Conservation (phyloP, 2,797 vertebrate species). For the Enteromius treurensis region DNA sequence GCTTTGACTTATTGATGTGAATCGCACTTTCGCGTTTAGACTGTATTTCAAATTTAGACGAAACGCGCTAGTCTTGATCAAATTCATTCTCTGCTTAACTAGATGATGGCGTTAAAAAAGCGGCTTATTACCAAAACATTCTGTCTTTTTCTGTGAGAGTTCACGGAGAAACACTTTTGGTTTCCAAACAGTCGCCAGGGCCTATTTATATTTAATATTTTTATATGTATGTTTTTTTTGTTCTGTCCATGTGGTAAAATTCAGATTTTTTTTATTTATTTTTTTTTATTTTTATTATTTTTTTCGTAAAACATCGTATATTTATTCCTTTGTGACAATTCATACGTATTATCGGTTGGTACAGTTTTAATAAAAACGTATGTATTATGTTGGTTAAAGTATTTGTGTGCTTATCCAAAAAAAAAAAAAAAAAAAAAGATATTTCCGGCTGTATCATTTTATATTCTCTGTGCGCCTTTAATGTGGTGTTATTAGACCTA, state of each 20-base stretch:
- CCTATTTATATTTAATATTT: constrained; percentile 51
- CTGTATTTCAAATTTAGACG: neutral
- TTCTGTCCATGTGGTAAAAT: too few relatives aligned
- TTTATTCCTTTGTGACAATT: neutral
- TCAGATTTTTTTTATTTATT: too few relatives aligned
- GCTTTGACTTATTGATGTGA: neutral
- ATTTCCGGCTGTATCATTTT: neutral
- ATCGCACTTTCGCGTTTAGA: neutral
- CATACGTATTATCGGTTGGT: neutral
- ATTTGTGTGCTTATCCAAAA: neutral
- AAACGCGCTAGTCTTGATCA: neutral
- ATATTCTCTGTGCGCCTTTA: neutral
- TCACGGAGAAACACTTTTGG: constrained; percentile 58
- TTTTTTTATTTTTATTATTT: neutral
- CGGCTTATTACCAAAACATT: neutral
- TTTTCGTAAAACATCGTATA: neutral
- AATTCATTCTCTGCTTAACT: neutral
- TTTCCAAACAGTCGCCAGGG: constrained; percentile 49
- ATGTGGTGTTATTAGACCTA: neutral
- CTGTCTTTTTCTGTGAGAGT: constrained; percentile 70
- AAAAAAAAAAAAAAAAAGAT: neutral
- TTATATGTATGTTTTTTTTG: neutral
- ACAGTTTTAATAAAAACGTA: too few relatives aligned
- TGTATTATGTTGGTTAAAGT: neutral
- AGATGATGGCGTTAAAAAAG: neutral